phyloP scores from a whole-genome alignment of 2,888 invertebrate genomes.

The Tachina lurida region DNA sequence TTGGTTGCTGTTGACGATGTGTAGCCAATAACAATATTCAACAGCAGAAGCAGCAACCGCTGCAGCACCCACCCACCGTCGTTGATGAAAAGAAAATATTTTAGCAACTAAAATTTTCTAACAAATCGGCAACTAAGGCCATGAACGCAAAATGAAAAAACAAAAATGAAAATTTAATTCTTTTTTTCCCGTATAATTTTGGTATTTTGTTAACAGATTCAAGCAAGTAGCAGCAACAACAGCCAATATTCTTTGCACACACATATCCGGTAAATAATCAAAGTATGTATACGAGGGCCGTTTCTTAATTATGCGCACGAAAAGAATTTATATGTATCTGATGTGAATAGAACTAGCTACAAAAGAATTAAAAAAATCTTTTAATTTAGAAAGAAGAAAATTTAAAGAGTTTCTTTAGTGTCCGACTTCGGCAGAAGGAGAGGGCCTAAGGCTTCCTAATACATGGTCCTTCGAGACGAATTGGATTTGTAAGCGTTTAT shows the following conservation, averaged over 20 bases:
- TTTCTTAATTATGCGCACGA: no score
- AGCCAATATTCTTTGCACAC: conserved; percentile 43
- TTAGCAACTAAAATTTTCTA: conserved; percentile 35
- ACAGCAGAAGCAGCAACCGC: conserved; percentile 56
- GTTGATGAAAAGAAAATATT: conserved; percentile 55
- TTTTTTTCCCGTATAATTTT: conserved; percentile 11
- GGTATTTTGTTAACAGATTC: conserved; percentile 51
- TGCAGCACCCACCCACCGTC: conserved; percentile 70
- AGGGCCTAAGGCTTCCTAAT: no score
- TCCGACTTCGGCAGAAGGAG: no score
- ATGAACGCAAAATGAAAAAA: conserved; percentile 25
- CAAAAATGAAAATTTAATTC: conserved; percentile 14
- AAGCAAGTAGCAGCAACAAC: conserved; percentile 36
- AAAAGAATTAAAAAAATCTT: no score
- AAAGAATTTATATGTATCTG: no score
- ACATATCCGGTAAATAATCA: conserved; percentile 55
- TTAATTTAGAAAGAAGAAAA: no score
- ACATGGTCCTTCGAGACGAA: no score
- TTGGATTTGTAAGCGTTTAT: no score
- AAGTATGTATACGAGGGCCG: neutral
- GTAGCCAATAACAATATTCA: conserved; percentile 69
- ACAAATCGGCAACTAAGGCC: conserved; percentile 51
- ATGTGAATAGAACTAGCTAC: no score
- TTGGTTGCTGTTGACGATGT: conserved; percentile 67
- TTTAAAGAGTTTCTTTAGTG: no score